Percentiles rank a stretch among this genome's conserved stretches.
Conservation (phyloP, 2,797 vertebrate genomes). For the Sus cebifrons region DNA sequence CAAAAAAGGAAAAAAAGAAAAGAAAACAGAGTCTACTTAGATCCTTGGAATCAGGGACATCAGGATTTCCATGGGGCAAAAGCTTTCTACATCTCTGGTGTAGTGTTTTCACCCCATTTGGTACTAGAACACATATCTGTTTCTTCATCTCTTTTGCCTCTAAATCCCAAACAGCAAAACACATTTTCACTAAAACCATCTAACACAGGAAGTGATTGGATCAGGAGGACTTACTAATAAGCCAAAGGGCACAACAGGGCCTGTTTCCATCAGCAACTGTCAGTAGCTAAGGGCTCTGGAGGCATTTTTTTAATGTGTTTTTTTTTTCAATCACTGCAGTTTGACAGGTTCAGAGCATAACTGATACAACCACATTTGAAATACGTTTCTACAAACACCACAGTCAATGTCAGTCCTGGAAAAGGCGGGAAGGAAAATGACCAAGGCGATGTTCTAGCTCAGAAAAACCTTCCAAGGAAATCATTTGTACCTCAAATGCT, state of each 20-base stretch:
- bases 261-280: conserved; percentile 31
- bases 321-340: neutral
- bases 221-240: conserved; percentile 63
- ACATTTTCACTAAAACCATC: conserved; percentile 59
- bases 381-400: conserved; percentile 4
- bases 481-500: neutral
- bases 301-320: neutral
- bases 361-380: conserved; percentile 34
- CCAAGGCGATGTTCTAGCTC: neutral
- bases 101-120: neutral
- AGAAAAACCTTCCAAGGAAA: conserved; percentile 64
- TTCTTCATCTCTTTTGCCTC: conserved; percentile 16
- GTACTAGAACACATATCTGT: neutral
- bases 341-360: neutral
- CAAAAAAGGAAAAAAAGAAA: too few relatives aligned
- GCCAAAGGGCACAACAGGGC: neutral
- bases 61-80: neutral
- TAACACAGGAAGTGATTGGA: neutral
- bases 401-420: conserved; percentile 18
- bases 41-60: neutral
- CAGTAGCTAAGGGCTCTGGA: neutral
- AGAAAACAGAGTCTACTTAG: neutral
- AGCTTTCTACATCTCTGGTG: neutral
- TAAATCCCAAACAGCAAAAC: conserved; percentile 20
- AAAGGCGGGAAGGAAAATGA: neutral